A percentile compares a stretch with the other conserved stretches of the same genome.
Conservation (phyloP, 2,113 vertebrate species). For the Rafetus swinhoei region DNA sequence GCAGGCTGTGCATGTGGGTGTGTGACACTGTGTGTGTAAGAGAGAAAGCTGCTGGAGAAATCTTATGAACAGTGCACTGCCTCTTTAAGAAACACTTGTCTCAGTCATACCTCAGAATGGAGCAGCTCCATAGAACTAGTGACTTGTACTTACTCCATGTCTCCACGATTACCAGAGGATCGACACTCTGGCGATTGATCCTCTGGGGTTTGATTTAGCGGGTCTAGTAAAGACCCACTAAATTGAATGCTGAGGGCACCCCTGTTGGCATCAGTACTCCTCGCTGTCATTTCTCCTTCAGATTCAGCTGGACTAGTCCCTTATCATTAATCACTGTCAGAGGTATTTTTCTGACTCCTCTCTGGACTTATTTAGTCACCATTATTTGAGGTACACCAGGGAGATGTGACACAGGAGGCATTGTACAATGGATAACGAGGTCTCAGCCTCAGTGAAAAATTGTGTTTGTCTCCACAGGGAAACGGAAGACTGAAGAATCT, state of each 20-base stretch:
- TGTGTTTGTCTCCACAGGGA: neutral
- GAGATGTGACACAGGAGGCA: fast-evolving
- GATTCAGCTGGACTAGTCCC: neutral
- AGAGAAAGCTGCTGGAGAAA: too few species aligned
- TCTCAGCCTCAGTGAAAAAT: neutral
- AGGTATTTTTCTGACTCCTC: neutral
- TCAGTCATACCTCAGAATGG: too few species aligned
- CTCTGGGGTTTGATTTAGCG: too few species aligned
- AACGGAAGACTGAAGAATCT: neutral
- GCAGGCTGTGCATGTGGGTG: too few species aligned
- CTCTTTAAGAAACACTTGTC: too few species aligned
- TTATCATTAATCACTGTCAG: neutral
- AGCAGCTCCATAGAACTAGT: neutral
- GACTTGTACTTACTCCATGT: neutral
- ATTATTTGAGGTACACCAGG: neutral
- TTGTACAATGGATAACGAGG: neutral
- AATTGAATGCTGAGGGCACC: too few species aligned
- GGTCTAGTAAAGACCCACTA: too few species aligned
- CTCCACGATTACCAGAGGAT: too few species aligned
- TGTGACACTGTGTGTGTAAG: too few species aligned
- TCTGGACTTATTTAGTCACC: neutral
- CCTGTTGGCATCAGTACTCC: too few species aligned
- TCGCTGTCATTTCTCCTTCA: neutral
- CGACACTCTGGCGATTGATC: too few species aligned
- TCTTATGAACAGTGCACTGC: too few species aligned